Conservation (phyloP, 2,888 invertebrate species). For the Hanleya hanleyi region DNA sequence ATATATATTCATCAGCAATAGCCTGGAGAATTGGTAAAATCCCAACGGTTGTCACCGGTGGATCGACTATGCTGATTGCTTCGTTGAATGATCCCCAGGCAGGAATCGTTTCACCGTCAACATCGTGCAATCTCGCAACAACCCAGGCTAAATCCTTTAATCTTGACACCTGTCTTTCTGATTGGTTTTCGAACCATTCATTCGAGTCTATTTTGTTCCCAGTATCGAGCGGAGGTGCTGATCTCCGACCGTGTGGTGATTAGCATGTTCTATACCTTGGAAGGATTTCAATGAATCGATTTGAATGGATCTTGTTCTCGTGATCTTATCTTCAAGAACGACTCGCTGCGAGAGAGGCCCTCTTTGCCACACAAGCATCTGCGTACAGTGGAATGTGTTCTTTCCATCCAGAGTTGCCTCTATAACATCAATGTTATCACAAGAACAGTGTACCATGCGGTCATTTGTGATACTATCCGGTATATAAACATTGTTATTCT, state of each 20-base stretch:
- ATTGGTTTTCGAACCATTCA: not conserved
- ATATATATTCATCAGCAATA: not conserved
- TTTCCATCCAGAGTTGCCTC: slow-evolving; percentile 22
- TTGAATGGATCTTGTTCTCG: not conserved
- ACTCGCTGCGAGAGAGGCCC: not conserved
- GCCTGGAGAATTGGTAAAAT: not conserved
- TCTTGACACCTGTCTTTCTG: not conserved
- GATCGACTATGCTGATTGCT: not conserved
- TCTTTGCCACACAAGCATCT: slow-evolving; percentile 24
- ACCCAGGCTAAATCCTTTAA: not conserved
- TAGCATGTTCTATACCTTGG: slow-evolving; percentile 14
- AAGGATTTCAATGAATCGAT: slow-evolving; percentile 9
- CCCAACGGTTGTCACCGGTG: not conserved
- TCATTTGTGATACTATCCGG: slow-evolving; percentile 9
- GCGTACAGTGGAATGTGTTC: slow-evolving; percentile 27
- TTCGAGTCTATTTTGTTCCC: not conserved
- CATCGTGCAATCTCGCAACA: not conserved
- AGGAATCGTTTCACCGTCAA: not conserved
- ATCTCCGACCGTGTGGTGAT: slow-evolving; percentile 12
- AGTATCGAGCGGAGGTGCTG: not conserved
- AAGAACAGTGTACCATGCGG: slow-evolving; percentile 15
- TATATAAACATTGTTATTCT: slow-evolving; percentile 4
- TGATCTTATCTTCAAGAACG: too few species aligned
- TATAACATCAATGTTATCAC: slow-evolving; percentile 25
- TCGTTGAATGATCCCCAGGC: not conserved